Evolutionary conservation across 1,140 invertebrate genomes (phyloP), one percentile per base, ranked within the genome.

Genomic region (Drosophila bocqueti): DNA sequence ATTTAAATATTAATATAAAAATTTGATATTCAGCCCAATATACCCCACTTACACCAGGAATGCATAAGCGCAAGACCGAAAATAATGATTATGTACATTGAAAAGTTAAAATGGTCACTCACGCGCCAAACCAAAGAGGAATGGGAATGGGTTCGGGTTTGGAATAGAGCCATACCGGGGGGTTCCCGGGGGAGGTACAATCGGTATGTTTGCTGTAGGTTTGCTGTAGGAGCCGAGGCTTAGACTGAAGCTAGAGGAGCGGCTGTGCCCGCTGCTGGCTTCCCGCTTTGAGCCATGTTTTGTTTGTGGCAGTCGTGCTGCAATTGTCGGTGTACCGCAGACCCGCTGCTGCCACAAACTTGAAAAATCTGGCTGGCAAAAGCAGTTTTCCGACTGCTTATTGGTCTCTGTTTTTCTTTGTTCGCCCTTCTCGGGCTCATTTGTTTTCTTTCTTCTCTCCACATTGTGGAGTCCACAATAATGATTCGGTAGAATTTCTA

Each of bases 11-110:
- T 49, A 16, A 49, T 50, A 18, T 18, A 31, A 34, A 49, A 21
- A 13, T 15, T 0, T 21, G 2, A 16, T 43, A 13, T 29, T 29
- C 7, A 18, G 38, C 16, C 55, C 46, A 36, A 63, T 29, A 54
- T 38, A 55, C 46, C 46, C 29, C 3, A n/a, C 16, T 7, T 21
- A 2, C 40, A 18, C 31, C 15, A 15, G 47, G 64, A 54, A 69
- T 69, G 29, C 6, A 26, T 29, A 68, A 79, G 66, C 65, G 71
- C 75, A 66, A 87, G 29, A 36, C 65, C 61, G n/a, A 73, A 80
- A 79, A 79, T 81, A 78, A 81, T 89, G 67, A 81, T 87, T 89
- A 74, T 83, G 84, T 87, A 81, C 84, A 83, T 89, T 83, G 78
- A 86, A 86, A 69, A 71, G 69, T 69, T 79, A 81, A 87, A 87